Percentiles rank a stretch among this genome's conserved stretches.
phyloP scores from a whole-genome alignment of 1,140 invertebrate genomes.

The Zaprionus vittiger region DNA sequence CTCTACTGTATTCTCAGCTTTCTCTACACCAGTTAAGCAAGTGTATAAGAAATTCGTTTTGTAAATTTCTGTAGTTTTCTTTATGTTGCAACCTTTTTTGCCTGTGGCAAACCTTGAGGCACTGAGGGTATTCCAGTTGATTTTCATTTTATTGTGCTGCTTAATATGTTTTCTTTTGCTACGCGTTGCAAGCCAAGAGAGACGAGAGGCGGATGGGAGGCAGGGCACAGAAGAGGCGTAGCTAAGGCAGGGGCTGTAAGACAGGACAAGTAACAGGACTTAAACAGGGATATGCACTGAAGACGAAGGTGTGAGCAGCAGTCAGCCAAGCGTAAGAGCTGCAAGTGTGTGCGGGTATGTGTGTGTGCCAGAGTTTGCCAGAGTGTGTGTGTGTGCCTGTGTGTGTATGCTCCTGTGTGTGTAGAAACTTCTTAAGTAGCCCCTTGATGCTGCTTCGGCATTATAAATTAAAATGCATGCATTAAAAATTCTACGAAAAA shows the following conservation, averaged over 20 bases:
- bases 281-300: slow-evolving; percentile 54
- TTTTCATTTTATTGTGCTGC: slow-evolving; percentile 64
- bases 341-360: slow-evolving; percentile 15
- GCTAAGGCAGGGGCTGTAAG: background rate
- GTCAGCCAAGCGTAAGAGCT: slow-evolving; percentile 44
- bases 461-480: slow-evolving; percentile 82
- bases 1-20: background rate
- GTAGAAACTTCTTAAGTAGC: slow-evolving; percentile 76
- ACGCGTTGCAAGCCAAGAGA: slow-evolving; percentile 2
- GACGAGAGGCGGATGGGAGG: no score
- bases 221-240: background rate
- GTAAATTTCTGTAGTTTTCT: background rate
- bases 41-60: background rate
- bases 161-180: slow-evolving; percentile 69
- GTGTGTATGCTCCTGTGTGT: slow-evolving; percentile 22
- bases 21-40: background rate
- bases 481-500: slow-evolving; percentile 81
- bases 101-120: slow-evolving; percentile 19
- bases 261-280: slow-evolving; percentile 47
- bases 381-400: slow-evolving; percentile 19
- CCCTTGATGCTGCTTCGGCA: slow-evolving; percentile 61
- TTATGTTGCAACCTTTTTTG: slow-evolving; percentile 5
- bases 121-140: slow-evolving; percentile 38
- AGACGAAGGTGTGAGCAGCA: slow-evolving; percentile 48
- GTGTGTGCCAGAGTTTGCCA: slow-evolving; percentile 21